These are phyloP conservation scores for Patella vulgata DNA, from an alignment of 1,140 invertebrate genomes.

Conservation along the genomic window DNA sequence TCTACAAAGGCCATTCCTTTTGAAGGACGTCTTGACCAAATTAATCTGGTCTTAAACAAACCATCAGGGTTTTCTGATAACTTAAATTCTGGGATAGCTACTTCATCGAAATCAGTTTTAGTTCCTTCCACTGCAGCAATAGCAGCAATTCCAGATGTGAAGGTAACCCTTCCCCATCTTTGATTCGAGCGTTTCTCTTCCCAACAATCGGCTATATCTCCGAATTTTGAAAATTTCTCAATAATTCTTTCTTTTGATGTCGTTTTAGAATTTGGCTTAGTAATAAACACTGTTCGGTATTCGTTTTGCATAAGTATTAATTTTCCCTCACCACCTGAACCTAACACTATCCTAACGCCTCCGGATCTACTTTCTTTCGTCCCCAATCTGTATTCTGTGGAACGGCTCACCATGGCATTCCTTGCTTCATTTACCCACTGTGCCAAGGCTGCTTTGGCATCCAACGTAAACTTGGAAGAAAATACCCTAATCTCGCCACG, in stretches of 20 bases:
- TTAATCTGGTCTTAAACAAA: no score
- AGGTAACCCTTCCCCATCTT: no score
- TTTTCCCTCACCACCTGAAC: slow-evolving; percentile 24
- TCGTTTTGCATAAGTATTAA: slow-evolving; percentile 29
- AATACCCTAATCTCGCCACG: slow-evolving; percentile 39
- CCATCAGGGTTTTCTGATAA: no score
- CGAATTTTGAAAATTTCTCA: slow-evolving; percentile 27
- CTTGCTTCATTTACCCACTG: background rate
- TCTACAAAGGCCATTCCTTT: no score
- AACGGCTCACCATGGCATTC: slow-evolving; percentile 6
- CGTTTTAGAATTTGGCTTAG: background rate
- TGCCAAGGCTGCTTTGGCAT: background rate
- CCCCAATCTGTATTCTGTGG: slow-evolving; percentile 15
- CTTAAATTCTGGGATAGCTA: no score
- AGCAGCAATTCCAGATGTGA: no score
- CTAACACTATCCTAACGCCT: slow-evolving; percentile 21
- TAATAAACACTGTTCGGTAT: slow-evolving; percentile 25
- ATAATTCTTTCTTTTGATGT: slow-evolving; percentile 15
- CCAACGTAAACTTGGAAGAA: slow-evolving; percentile 7
- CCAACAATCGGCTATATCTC: slow-evolving; percentile 22
- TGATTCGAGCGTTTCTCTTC: background rate
- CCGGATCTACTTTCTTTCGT: background rate
- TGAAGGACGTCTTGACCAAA: no score
- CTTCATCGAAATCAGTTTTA: no score
- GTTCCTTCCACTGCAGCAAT: no score